These are phyloP conservation scores for Rhodophaea formosa DNA, from an alignment of 2,888 invertebrate species.

Conservation along the genomic window DNA sequence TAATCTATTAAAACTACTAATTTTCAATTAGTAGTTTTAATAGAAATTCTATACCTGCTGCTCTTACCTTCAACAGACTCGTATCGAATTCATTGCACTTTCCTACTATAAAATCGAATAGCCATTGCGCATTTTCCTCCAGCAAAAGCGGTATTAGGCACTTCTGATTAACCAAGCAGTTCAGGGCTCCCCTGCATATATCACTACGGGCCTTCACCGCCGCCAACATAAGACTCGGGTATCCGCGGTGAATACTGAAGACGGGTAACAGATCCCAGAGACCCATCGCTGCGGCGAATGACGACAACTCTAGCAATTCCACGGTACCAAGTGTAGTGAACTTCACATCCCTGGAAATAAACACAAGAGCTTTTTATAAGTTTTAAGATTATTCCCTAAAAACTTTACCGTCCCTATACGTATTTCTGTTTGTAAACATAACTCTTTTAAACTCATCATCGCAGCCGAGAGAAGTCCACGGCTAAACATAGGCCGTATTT, in stretches of 20 bases:
- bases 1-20: too few relatives aligned
- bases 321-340: conserved; percentile 49
- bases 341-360: conserved; percentile 54
- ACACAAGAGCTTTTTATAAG: too few relatives aligned
- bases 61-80: conserved; percentile 77
- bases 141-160: conserved; percentile 61
- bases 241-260: conserved; percentile 63
- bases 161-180: conserved; percentile 50
- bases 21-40: too few relatives aligned
- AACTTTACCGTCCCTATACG: too few relatives aligned
- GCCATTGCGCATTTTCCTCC: conserved; percentile 71
- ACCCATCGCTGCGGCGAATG: conserved; percentile 61
- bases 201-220: conserved; percentile 51
- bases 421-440: too few relatives aligned
- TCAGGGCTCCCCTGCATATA: conserved; percentile 63
- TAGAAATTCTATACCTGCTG: not conserved
- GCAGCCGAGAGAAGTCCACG: too few relatives aligned
- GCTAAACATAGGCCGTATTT: too few relatives aligned
- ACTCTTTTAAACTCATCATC: too few relatives aligned
- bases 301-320: conserved; percentile 58
- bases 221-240: conserved; percentile 53
- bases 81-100: conserved; percentile 77
- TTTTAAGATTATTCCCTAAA: too few relatives aligned
- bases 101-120: conserved; percentile 74
- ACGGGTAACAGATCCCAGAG: conserved; percentile 72